Conservation (phyloP, 2,888 invertebrate genomes). For the Chrysolina oricalcia region DNA sequence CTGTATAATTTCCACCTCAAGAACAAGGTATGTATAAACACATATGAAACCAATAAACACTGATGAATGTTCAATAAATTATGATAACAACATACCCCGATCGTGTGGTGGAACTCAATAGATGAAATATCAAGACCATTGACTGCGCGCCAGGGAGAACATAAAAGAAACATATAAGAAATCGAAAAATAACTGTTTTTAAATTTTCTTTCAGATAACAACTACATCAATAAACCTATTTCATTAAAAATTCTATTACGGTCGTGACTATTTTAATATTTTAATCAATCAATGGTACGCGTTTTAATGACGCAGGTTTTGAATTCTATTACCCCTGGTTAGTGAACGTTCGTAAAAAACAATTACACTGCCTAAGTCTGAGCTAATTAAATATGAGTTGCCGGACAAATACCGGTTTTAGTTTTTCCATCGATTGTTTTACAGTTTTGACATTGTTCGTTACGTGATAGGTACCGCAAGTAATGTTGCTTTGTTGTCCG, state of each 20-base stretch:
- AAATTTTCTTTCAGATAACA: too few species aligned
- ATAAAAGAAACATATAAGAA: too few species aligned
- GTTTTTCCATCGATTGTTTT: slow-evolving; percentile 7
- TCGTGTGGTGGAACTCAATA: too few species aligned
- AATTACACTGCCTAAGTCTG: neutral
- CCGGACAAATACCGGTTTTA: slow-evolving; percentile 6
- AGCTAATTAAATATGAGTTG: neutral
- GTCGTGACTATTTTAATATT: neutral
- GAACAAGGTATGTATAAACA: too few species aligned
- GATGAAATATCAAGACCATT: too few species aligned
- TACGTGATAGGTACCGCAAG: neutral
- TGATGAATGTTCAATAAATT: too few species aligned
- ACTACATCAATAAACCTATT: neutral
- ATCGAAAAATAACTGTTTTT: too few species aligned
- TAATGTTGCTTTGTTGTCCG: neutral
- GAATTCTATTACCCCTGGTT: neutral
- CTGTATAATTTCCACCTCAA: too few species aligned
- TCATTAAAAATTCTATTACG: neutral
- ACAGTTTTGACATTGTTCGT: neutral
- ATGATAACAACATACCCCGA: too few species aligned
- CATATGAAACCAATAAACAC: too few species aligned
- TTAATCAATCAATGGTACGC: neutral
- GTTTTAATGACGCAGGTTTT: neutral
- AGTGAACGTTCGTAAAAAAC: neutral
- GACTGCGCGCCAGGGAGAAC: too few species aligned